Evolutionary conservation across 2,888 invertebrate species (phyloP), one percentile per base, ranked within the genome.

Genomic region (Aleiodes testaceus): DNA sequence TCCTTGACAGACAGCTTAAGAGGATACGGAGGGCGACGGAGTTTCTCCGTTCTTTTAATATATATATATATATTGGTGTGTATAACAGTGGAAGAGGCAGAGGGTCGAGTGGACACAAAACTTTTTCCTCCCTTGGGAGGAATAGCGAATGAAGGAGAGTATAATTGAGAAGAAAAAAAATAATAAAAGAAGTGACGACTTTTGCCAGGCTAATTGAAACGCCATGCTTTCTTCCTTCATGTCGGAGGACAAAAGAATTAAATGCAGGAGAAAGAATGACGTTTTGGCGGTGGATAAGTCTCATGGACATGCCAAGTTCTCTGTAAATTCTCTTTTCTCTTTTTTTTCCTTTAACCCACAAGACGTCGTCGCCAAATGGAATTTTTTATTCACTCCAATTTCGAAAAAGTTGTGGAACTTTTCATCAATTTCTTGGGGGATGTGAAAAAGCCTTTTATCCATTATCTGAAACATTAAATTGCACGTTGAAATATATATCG

Each of bases 1-100:
- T 73, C 75, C 74, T 66, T 73, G 76, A 75, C 69, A 70, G 74
- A 74, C 75, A 72, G 65, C 72, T 76, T 74, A 74, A 75, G 71
- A 71, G 67, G 67, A 71, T 71, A 61, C 20, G 72, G 72, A 61
- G 72, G 70, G 72, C 66, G 53, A 50, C 61, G n/a, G n/a, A 52
- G 44, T 45, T 47, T 26, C 47, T 53, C 66, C 50, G 61, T 71
- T 52, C 55, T 6, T 11, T 36, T 11, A n/a, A n/a, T 26, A 9
- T 36, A 36, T 47, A 14, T 47, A 47, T 47, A 47, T 47, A 47
- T 47, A 47, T 14, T 4, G 16, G 26, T 26, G 26, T 26, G 5
- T 26, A 26, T 26, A 26, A 26, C 26, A 26, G 42, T 2, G 18
- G 16, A 30, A 42, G 20, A 11, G 16, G 30, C 16, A 42, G 26